phyloP scores from a whole-genome alignment of 2,888 invertebrate species.

The Belgica antarctica region DNA sequence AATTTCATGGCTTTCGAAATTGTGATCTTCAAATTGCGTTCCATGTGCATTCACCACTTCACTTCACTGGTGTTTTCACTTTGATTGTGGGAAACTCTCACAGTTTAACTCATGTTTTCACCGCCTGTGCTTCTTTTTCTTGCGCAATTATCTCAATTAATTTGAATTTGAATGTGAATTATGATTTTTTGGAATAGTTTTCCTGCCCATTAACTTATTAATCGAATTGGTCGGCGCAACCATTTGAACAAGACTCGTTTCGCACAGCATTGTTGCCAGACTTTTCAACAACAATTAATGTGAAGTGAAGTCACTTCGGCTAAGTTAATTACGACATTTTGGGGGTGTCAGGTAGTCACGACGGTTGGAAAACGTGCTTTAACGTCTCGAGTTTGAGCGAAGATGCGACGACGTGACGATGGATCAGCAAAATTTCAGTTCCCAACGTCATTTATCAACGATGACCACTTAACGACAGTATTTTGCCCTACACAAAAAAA shows the following conservation, averaged over 20 bases:
- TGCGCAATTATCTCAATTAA: not conserved
- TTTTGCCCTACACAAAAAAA: not conserved
- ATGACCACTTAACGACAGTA: not conserved
- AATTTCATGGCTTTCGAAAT: slow-evolving; percentile 12
- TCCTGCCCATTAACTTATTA: too few species aligned
- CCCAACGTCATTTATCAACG: slow-evolving; percentile 5
- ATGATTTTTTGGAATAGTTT: not conserved
- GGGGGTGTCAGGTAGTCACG: too few species aligned
- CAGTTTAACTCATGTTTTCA: not conserved
- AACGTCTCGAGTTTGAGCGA: too few species aligned
- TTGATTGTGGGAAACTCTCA: slow-evolving; percentile 33
- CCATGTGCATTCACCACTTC: not conserved
- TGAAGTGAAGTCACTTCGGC: not conserved
- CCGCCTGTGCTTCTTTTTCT: not conserved
- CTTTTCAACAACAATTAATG: slow-evolving; percentile 15
- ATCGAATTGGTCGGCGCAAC: not conserved
- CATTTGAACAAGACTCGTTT: not conserved
- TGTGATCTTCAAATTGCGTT: slow-evolving; percentile 7
- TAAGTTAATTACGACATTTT: too few species aligned
- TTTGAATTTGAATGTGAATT: not conserved
- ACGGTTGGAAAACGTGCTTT: too few species aligned
- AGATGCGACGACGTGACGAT: too few species aligned
- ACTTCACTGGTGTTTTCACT: slow-evolving; percentile 28
- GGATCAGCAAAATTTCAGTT: too few species aligned
- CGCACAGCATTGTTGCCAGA: slow-evolving; percentile 19